phyloP scores from a whole-genome alignment of 2,888 invertebrate species.

The Gisinianus flammeolus region DNA sequence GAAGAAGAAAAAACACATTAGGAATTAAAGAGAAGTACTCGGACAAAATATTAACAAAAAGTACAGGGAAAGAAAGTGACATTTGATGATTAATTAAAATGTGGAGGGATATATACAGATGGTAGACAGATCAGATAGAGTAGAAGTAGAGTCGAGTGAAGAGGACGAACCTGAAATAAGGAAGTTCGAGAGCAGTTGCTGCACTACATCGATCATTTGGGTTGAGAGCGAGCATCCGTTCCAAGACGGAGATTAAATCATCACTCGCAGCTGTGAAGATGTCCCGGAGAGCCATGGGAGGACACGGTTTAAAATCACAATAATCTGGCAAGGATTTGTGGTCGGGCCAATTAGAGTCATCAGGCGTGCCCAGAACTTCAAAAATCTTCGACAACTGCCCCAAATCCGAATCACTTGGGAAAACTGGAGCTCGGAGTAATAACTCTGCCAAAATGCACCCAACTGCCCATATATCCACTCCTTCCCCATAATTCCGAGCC shows the following conservation, averaged over 20 bases:
- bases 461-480: conserved; percentile 98
- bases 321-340: conserved; percentile 73
- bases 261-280: conserved; percentile 96
- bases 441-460: conserved; percentile 98
- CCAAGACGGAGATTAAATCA: conserved; percentile 83
- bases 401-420: conserved; percentile 96
- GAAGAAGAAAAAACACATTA: too few species aligned
- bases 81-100: too few species aligned
- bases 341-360: conserved; percentile 87
- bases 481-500: conserved; percentile 90
- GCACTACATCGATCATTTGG: conserved; percentile 83
- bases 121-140: too few species aligned
- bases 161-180: conserved; percentile 74
- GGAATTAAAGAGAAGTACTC: too few species aligned
- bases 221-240: conserved; percentile 77
- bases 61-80: too few species aligned
- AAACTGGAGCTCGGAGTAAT: conserved; percentile 84
- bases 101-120: too few species aligned
- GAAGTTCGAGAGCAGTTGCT: conserved; percentile 83
- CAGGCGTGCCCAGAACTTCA: conserved; percentile 92
- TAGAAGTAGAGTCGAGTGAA: too few species aligned
- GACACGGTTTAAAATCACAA: conserved; percentile 87
- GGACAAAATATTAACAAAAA: too few species aligned
- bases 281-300: conserved; percentile 81
- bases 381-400: conserved; percentile 96